Percentiles rank a stretch among this genome's conserved stretches.
These are phyloP conservation scores for Erythrocercus mccallii DNA, from an alignment of 2,113 vertebrate species.

Conservation along the genomic window DNA sequence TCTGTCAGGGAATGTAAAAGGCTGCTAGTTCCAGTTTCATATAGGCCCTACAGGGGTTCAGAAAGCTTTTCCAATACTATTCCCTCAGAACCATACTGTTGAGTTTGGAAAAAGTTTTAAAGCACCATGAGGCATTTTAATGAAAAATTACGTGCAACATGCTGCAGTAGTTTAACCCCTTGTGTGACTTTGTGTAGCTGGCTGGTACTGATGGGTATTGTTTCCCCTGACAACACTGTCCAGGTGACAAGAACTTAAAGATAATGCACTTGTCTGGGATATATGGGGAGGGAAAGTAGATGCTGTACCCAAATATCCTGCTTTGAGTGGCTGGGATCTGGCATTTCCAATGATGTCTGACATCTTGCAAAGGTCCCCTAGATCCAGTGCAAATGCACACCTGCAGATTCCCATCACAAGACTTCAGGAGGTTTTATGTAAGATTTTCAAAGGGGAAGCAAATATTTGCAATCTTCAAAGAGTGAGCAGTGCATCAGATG, in stretches of 20 bases:
- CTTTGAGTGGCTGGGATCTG: neutral
- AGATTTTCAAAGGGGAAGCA: neutral
- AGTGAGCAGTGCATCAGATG: neutral
- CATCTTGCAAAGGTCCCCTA: neutral
- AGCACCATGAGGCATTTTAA: neutral
- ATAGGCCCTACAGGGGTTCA: neutral
- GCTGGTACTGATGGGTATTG: neutral
- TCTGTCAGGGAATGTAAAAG: neutral
- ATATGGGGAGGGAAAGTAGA: neutral
- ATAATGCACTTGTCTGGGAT: neutral
- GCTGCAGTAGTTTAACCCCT: neutral
- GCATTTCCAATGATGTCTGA: neutral
- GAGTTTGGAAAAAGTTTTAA: constrained; percentile 15
- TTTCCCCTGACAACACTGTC: neutral
- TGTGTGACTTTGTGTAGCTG: neutral
- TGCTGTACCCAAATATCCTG: neutral
- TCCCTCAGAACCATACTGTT: neutral
- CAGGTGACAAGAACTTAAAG: neutral
- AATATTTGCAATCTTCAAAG: neutral
- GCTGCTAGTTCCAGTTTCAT: constrained; percentile 13
- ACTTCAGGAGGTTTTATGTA: neutral
- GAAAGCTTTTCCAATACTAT: neutral
- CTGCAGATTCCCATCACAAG: neutral
- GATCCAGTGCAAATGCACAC: neutral
- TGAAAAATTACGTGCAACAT: neutral